Evolutionary conservation across 2,113 vertebrate genomes (phyloP).

Genomic region (Macquaria ambigua): DNA sequence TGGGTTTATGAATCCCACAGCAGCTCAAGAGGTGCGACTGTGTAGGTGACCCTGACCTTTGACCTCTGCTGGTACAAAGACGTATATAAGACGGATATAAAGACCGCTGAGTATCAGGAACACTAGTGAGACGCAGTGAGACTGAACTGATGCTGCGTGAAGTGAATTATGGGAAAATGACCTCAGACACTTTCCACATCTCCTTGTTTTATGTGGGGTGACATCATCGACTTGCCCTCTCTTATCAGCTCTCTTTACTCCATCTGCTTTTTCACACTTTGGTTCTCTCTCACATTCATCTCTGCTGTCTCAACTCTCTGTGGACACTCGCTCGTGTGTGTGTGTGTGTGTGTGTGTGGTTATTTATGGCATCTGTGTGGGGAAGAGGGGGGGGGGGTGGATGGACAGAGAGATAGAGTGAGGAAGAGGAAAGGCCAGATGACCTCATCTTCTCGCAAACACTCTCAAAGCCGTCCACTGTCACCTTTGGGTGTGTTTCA

Average conservation of each 20-base stretch:
- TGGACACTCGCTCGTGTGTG: not conserved
- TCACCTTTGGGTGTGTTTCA: slow-evolving; percentile 50
- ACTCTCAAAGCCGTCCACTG: slow-evolving; percentile 33
- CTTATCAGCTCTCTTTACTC: slow-evolving; percentile 68
- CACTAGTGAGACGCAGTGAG: slow-evolving; percentile 7
- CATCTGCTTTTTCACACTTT: slow-evolving; percentile 53
- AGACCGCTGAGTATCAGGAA: not conserved
- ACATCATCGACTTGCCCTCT: slow-evolving; percentile 66
- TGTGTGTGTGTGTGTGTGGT: slow-evolving; percentile 45
- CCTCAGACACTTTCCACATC: slow-evolving; percentile 65
- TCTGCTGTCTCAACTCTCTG: slow-evolving; percentile 41
- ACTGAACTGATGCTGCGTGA: slow-evolving; percentile 1
- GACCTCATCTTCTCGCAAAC: slow-evolving; percentile 57
- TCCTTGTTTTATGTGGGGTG: slow-evolving; percentile 56
- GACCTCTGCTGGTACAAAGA: not conserved
- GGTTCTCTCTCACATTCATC: slow-evolving; percentile 42
- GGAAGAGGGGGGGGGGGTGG: slow-evolving; percentile 38
- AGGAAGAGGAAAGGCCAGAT: slow-evolving; percentile 41
- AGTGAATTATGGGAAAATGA: slow-evolving; percentile 70
- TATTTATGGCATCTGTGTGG: slow-evolving; percentile 64
- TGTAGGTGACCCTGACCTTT: not conserved
- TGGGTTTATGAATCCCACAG: not conserved
- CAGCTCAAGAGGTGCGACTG: not conserved
- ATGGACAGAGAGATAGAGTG: not conserved
- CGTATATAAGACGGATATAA: not conserved